Base-by-base conservation (phyloP, 2,113 vertebrate genomes). In the Indicator maculatus region DNA sequence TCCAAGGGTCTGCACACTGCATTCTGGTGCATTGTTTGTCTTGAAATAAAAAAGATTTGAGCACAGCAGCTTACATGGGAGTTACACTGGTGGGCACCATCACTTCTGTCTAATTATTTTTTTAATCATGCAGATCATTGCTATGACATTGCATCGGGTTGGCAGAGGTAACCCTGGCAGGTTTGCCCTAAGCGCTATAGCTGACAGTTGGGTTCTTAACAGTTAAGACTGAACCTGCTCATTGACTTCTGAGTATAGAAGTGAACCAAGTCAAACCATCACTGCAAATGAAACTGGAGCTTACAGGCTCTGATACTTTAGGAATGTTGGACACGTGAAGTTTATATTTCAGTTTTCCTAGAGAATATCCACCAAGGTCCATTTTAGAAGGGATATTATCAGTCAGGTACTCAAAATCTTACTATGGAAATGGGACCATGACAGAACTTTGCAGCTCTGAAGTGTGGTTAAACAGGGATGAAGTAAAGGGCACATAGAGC, bases 241-340 rank as follows among this genome's bases (percentile, higher is more conserved):
- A 0, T 52, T 90, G 55, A n/a, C 45, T 73, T 66, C 55, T 60
- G 47, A 86, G n/a, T 28, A 8, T 44, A 45, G 56, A 75, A 77
- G 63, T 39, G 1, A 83, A 39, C 36, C 30, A 23, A 79, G 24
- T 31, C 11, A 76, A 85, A 66, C 30, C 20, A n/a, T 4, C 24
- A 8, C 23, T 63, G 61, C 27, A 70, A 80, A 76, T 11, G 13
- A 59, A n/a, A 16, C 8, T 0, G 0, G 76, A 83, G 41, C 4
- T 45, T 16, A 16, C 0, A 0, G 27, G 36, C 38, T 64, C 33
- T 4, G 18, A 19, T 44, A n/a, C 5, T 66, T 74, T 1, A 33
- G 8, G 23, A 56, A 36, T 8, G 11, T 5, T 26, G 16, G 11
- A 28, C 15, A 45, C 15, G 12, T 67, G 47, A 89, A 13, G 10